Conservation (phyloP, 2,888 invertebrate species). For the Drosophila robusta region DNA sequence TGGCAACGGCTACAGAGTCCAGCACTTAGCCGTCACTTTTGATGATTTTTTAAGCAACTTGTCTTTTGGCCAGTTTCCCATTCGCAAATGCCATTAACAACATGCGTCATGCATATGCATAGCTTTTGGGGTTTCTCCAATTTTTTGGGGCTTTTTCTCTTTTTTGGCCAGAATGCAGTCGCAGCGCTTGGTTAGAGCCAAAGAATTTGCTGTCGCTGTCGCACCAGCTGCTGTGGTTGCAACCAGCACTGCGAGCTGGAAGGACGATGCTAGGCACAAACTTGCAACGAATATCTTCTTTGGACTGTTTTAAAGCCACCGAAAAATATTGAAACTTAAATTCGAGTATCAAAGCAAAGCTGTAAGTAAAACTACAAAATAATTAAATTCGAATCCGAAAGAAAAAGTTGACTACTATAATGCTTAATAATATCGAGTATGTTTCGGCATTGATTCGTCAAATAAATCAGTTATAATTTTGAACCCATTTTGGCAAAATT, state of each 20-base stretch:
- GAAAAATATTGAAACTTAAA: too few species aligned
- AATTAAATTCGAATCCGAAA: too few species aligned
- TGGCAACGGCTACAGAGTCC: slow-evolving; percentile 33
- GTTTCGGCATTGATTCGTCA: too few species aligned
- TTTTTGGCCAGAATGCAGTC: slow-evolving; percentile 11
- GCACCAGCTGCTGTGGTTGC: slow-evolving; percentile 34
- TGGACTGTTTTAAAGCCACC: slow-evolving; percentile 2
- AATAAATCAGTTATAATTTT: too few species aligned
- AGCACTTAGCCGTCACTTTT: slow-evolving; percentile 51
- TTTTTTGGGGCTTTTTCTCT: neutral
- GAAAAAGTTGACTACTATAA: too few species aligned
- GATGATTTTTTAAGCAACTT: slow-evolving; percentile 59
- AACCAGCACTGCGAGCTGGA: slow-evolving; percentile 1
- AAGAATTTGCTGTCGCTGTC: slow-evolving; percentile 23
- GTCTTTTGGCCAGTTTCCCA: slow-evolving; percentile 33
- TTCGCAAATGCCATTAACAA: slow-evolving; percentile 66
- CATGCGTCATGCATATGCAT: slow-evolving; percentile 72
- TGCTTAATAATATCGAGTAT: too few species aligned
- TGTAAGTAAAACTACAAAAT: too few species aligned
- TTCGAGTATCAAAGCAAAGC: too few species aligned
- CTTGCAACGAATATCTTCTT: neutral
- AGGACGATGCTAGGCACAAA: neutral
- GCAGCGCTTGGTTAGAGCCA: slow-evolving; percentile 11
- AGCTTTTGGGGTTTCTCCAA: neutral
- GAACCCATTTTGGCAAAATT: too few species aligned